Evolutionary conservation across 2,888 invertebrate species (phyloP), one percentile per base, ranked within the genome.

Genomic region (Pristionchus fissidentatus): DNA sequence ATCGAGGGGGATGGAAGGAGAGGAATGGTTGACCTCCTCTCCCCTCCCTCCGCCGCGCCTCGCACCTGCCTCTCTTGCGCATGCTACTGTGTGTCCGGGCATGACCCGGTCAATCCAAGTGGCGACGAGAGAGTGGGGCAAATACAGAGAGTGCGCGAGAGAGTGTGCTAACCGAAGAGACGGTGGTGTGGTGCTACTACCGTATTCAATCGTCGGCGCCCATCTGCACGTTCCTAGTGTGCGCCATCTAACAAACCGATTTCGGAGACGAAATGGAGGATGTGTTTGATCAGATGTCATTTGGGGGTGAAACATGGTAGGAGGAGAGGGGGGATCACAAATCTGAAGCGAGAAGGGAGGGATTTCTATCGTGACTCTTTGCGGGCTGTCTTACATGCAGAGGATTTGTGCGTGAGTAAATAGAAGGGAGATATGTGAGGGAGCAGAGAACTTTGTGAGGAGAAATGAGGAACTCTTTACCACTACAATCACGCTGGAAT

Each of bases 251-350:
- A 73, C 43, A 46, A 29, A 19, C 19, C 46, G 75, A 77, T 26
- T n/a, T n/a, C n/a, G n/a, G 75, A 77, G 41, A 77, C 35, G 75
- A 77, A 49, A 15, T 32, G 32, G 29, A 13, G n/a, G 35, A 32
- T 46, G 46, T 77, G 75, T 77, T 77, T 77, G 75, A 77, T 77
- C 75, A 77, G 75, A 77, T 77, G 75, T 77, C 46, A 75, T 49
- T 49, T 10, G 75, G 22, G 75, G n/a, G 62, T 4, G 62, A 49
- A 19, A 49, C 10, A 19, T 10, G 49, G 10, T 49, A 77, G 75
- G 22, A 49, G 75, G 22, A 35, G 46, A 35, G 46, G 73, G 43
- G 29, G 73, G 62, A 70, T 70, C 70, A 70, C 70, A 70, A 70
- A 70, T 70, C 70, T 70, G 70, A 41, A n/a, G 70, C n/a, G 70